These are phyloP conservation scores for Tuta absoluta DNA, from an alignment of 2,888 invertebrate genomes.

Conservation along the genomic window DNA sequence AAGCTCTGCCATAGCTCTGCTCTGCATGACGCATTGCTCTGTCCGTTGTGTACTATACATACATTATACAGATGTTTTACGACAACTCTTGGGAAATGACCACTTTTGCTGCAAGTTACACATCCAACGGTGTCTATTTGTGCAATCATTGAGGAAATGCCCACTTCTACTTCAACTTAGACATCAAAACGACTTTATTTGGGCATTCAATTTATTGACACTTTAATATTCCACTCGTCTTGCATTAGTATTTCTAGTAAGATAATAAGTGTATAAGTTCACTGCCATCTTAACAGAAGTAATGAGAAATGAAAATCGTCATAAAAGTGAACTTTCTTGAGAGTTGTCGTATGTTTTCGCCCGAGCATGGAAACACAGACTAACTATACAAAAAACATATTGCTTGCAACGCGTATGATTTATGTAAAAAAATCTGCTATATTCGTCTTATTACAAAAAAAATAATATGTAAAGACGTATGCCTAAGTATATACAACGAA, in stretches of 20 bases:
- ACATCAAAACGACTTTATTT: too few species aligned
- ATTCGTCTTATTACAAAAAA: background rate
- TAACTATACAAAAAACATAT: background rate
- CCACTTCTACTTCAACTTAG: too few species aligned
- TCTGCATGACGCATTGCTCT: constrained; percentile 77
- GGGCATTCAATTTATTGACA: too few species aligned
- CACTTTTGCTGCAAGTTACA: background rate
- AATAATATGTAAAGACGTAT: background rate
- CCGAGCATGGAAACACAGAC: constrained; percentile 47
- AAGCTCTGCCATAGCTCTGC: constrained; percentile 82
- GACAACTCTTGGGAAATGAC: constrained; percentile 31
- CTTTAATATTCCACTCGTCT: background rate
- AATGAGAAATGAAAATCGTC: too few species aligned
- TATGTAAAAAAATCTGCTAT: background rate
- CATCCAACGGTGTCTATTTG: too few species aligned
- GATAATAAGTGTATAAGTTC: background rate
- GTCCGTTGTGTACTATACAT: constrained; percentile 48
- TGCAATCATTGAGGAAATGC: too few species aligned
- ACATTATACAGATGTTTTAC: constrained; percentile 50
- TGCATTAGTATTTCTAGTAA: background rate
- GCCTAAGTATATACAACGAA: too few species aligned
- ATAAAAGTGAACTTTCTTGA: constrained; percentile 20
- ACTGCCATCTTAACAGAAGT: background rate
- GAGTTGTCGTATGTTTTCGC: constrained; percentile 35
- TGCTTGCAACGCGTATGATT: constrained; percentile 10